Percentiles rank a stretch among this genome's conserved stretches.
These are phyloP conservation scores for Bombus soroeensis DNA, from an alignment of 1,140 invertebrate genomes.

Conservation along the genomic window DNA sequence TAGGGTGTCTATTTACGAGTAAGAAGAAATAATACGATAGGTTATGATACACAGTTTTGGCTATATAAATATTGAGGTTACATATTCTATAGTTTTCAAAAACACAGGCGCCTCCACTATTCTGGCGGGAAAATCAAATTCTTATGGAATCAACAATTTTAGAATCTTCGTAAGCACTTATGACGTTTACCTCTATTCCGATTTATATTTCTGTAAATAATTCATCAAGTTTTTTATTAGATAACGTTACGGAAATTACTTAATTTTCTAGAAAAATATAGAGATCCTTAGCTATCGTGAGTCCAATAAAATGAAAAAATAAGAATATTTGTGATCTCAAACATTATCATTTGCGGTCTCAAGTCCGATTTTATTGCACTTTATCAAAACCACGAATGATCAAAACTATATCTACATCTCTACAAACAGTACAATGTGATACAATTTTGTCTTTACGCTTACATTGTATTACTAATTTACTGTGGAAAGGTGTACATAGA, in stretches of 20 bases:
- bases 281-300: background rate
- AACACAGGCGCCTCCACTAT: background rate
- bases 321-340: background rate
- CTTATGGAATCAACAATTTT: background rate
- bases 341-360: too few species aligned
- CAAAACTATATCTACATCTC: background rate
- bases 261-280: background rate
- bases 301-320: background rate
- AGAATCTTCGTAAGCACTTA: background rate
- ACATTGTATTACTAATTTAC: background rate
- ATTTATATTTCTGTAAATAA: background rate
- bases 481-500: background rate
- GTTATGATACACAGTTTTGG: slow-evolving; percentile 40
- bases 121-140: background rate
- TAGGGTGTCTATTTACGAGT: background rate
- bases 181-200: background rate
- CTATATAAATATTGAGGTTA: slow-evolving; percentile 38
- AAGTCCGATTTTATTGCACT: background rate
- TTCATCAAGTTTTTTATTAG: background rate
- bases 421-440: background rate
- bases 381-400: background rate
- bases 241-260: background rate
- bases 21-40: slow-evolving; percentile 29
- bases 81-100: background rate
- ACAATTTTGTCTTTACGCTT: background rate